phyloP scores from a whole-genome alignment of 1,140 invertebrate genomes.

The Heterodera carotae region DNA sequence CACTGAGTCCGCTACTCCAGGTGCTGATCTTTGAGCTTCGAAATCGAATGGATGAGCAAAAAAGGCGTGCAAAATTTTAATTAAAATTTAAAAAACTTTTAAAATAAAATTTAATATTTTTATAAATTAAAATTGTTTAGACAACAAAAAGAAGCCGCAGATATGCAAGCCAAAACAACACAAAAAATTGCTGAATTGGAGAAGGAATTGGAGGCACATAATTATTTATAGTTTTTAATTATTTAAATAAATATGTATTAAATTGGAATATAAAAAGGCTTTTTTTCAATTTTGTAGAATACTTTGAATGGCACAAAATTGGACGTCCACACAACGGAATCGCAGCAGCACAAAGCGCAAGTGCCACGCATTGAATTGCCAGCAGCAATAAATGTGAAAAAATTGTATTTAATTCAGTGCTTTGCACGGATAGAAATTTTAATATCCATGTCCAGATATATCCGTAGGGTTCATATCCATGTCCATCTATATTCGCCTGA shows the following conservation, averaged over 20 bases:
- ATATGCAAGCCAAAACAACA: constrained; percentile 11
- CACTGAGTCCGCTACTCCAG: constrained; percentile 40
- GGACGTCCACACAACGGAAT: not conserved
- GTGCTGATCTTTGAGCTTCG: constrained; percentile 44
- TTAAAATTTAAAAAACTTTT: not conserved
- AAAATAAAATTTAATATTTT: not conserved
- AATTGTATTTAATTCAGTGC: not conserved
- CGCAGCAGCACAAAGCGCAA: not conserved
- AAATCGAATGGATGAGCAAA: constrained; percentile 35
- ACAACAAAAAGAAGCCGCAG: not conserved
- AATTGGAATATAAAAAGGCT: not conserved
- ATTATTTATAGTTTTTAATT: not conserved
- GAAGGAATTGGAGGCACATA: constrained; percentile 6
- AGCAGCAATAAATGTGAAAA: not conserved
- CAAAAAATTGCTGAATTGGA: constrained; percentile 23
- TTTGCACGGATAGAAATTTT: too few relatives aligned
- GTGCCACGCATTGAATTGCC: constrained; percentile 13
- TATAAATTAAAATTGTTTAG: not conserved
- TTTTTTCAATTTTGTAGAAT: not conserved
- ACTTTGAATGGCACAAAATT: not conserved
- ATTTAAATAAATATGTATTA: not conserved
- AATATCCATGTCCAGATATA: too few relatives aligned
- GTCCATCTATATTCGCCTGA: too few relatives aligned
- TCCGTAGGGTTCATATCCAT: too few relatives aligned
- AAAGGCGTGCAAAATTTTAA: constrained; percentile 34